Evolutionary conservation across 2,888 invertebrate species (phyloP).

Genomic region (Pristionchus entomophagus): DNA sequence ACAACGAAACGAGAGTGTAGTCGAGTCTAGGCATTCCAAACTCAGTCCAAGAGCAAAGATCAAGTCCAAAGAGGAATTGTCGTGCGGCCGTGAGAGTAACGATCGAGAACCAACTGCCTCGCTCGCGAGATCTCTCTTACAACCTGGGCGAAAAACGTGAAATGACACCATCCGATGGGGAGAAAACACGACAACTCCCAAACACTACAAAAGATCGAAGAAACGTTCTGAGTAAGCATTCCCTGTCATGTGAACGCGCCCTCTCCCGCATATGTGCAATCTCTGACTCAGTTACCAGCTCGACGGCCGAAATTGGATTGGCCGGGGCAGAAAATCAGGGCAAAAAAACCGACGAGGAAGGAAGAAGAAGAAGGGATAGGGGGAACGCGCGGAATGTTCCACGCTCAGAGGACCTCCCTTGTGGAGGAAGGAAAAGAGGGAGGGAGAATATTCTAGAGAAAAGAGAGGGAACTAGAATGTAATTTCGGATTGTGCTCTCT

Average conservation of each 20-base stretch:
- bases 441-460: background rate
- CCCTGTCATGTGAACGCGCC: background rate
- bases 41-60: no score
- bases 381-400: background rate
- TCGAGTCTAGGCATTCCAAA: no score
- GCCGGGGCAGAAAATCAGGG: background rate
- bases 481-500: no score
- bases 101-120: background rate
- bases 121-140: background rate
- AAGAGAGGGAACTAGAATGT: background rate
- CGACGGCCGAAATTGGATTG: background rate
- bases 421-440: background rate
- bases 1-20: no score
- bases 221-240: background rate
- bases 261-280: background rate
- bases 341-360: no score
- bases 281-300: background rate
- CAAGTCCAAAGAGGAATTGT: no score
- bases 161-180: background rate
- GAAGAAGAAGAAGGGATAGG: background rate
- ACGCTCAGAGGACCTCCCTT: conserved; percentile 13
- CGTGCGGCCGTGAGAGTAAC: background rate
- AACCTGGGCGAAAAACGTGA: background rate
- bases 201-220: no score
- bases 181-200: background rate